These are phyloP conservation scores for Ceratina australensis DNA, from an alignment of 1,140 invertebrate species.

Conservation along the genomic window DNA sequence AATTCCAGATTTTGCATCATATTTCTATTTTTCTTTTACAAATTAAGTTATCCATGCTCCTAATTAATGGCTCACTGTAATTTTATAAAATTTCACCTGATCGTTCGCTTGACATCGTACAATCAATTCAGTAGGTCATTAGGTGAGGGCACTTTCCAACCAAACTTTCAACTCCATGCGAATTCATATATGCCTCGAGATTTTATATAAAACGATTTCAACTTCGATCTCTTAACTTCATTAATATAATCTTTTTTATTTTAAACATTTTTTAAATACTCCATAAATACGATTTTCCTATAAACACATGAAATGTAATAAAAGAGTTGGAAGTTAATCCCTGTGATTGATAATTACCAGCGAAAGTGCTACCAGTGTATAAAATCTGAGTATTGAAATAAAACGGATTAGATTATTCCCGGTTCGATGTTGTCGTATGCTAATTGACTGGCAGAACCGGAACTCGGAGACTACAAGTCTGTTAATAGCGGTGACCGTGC, in stretches of 20 bases:
- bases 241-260: too few relatives aligned
- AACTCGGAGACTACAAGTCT: slow-evolving; percentile 3
- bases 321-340: too few relatives aligned
- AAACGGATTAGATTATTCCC: slow-evolving; percentile 28
- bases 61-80: not conserved
- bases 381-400: not conserved
- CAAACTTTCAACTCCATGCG: slow-evolving; percentile 27
- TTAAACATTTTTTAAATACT: too few relatives aligned
- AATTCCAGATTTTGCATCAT: not conserved
- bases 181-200: too few relatives aligned
- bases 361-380: slow-evolving; percentile 28
- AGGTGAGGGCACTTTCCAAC: slow-evolving; percentile 16
- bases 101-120: not conserved
- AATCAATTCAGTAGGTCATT: not conserved
- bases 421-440: slow-evolving; percentile 14
- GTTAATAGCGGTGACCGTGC: slow-evolving; percentile 24
- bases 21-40: not conserved
- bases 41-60: not conserved
- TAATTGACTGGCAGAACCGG: slow-evolving; percentile 43
- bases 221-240: too few relatives aligned
- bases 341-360: slow-evolving; percentile 18
- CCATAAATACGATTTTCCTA: too few relatives aligned
- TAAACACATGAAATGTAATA: too few relatives aligned
- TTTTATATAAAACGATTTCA: too few relatives aligned
- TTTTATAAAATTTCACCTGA: slow-evolving; percentile 15